Conservation (phyloP, 1,140 invertebrate species). For the Zaprionus capensis region DNA sequence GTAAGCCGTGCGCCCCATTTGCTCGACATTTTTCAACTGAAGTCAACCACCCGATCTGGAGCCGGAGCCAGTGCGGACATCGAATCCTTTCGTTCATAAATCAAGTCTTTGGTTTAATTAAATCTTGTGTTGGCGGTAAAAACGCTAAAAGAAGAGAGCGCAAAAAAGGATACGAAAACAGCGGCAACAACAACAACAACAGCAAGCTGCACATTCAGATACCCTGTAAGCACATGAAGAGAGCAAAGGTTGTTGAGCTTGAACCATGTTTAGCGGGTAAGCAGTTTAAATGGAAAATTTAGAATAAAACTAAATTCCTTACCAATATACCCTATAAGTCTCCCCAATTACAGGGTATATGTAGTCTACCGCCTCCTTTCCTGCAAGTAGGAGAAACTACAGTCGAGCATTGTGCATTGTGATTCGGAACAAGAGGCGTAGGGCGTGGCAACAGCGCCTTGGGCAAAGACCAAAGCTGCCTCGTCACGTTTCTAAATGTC, state of each 20-base stretch:
- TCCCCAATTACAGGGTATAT: background rate
- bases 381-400: conserved; percentile 5
- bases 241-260: no score
- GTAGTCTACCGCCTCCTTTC: background rate
- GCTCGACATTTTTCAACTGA: conserved; percentile 73
- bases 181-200: background rate
- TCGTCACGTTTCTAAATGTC: conserved; percentile 70
- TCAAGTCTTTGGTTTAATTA: conserved; percentile 84
- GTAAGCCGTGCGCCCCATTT: conserved; percentile 64
- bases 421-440: no score
- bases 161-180: conserved; percentile 17
- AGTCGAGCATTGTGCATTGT: background rate
- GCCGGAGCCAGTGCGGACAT: conserved; percentile 48
- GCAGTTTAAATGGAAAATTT: background rate
- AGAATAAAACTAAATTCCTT: background rate
- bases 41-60: conserved; percentile 35
- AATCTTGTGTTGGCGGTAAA: conserved; percentile 84
- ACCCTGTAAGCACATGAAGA: background rate
- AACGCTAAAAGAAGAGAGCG: conserved; percentile 64
- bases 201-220: background rate
- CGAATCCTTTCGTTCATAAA: conserved; percentile 84
- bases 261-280: no score
- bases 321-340: background rate
- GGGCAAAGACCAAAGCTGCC: conserved; percentile 7
- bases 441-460: conserved; percentile 1